Evolutionary conservation across 2,888 invertebrate species (phyloP), one percentile per base, ranked within the genome.

Genomic region (Phortica okadai): DNA sequence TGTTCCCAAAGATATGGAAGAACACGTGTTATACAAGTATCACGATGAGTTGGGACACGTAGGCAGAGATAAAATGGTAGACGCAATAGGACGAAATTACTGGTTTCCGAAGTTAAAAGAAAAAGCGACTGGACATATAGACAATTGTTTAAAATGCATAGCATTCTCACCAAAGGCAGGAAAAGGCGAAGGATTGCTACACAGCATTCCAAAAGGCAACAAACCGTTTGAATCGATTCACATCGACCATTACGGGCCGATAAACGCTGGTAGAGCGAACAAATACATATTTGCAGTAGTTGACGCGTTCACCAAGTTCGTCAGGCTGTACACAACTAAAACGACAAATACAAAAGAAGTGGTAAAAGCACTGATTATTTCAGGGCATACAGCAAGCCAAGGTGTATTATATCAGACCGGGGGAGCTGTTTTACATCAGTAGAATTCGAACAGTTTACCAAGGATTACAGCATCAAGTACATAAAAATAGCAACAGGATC

Each of bases 161-260:
- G 74, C 74, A 72, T 80, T 74, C 33, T 66, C 75, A 5, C 41
- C 74, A 16, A 74, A 77, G n/a, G 54, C 70, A 14, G 44, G 75
- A 11, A 44, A 67, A 10, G 74, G 72, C 25, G 85, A 87, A 70
- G 91, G 59, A 25, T 59, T 56, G 11, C 33, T 76, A 56, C 74
- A 76, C 45, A 73, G 67, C 42, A 79, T 79, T 73, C 76, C 74
- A 4, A 77, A 77, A 54, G 50, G 45, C 7, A 44, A 73, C 16
- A 8, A 66, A 5, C 79, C 75, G 25, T 79, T 79, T 16, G 56
- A 73, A 50, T 75, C 76, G 0, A 50, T 92, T 25, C 91, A 92
- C 76, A 75, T 92, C 0, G 91, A 92, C 78, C 92, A 92, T 79
- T 76, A 92, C 6, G 91, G 91, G 2, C 91, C 91, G 86, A 6